A percentile compares a stretch with the other conserved stretches of the same genome.
Conservation (phyloP, 2,113 vertebrate species). For the Mungos mungo region DNA sequence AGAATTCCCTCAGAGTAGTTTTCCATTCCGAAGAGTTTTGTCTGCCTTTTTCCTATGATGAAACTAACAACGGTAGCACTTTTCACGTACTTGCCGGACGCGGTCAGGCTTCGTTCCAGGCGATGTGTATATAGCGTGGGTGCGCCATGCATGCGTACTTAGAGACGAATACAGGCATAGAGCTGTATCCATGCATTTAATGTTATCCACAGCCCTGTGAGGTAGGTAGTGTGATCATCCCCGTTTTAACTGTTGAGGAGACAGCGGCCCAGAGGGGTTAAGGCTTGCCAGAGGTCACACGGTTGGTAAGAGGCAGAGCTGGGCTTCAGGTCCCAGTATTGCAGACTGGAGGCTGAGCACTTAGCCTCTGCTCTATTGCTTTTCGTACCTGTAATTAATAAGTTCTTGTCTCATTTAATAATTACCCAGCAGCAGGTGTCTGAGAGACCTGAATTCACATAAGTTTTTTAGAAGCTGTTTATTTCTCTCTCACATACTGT, state of each 20-base stretch:
- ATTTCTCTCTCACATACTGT: neutral
- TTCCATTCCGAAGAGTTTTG: neutral
- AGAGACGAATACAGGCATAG: neutral
- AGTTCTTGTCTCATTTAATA: neutral
- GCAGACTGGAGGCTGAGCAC: neutral
- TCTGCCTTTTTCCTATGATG: neutral
- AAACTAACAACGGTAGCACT: neutral
- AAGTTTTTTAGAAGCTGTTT: neutral
- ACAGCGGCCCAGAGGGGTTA: neutral
- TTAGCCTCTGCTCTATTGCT: neutral
- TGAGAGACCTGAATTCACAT: neutral
- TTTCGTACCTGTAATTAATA: neutral
- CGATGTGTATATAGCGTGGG: neutral
- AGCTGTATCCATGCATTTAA: fast-evolving
- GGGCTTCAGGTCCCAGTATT: neutral
- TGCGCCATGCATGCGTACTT: neutral
- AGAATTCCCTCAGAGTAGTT: neutral
- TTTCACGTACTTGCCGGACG: neutral
- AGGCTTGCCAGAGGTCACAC: neutral
- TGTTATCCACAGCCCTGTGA: neutral
- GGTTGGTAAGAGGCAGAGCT: neutral
- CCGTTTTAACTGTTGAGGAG: neutral
- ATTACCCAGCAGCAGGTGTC: neutral
- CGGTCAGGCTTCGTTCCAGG: neutral
- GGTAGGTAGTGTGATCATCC: neutral